These are phyloP conservation scores for Aspidapion aeneum DNA, from an alignment of 2,888 invertebrate genomes.

Conservation along the genomic window DNA sequence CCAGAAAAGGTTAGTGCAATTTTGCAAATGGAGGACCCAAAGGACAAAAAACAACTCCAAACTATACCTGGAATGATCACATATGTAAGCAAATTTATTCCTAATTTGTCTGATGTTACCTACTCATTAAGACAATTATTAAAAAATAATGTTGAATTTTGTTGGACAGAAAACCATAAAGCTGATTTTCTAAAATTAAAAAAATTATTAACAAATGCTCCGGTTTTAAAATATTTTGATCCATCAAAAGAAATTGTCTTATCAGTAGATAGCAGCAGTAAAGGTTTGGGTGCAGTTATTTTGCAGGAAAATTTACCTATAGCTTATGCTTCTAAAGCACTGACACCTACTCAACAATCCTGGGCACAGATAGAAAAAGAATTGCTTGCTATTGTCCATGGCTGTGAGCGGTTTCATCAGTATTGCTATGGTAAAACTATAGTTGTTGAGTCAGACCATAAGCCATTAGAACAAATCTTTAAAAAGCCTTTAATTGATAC, in stretches of 20 bases:
- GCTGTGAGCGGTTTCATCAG: conserved; percentile 11
- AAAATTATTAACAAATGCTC: neutral
- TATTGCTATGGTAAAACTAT: conserved; percentile 23
- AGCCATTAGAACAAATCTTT: neutral
- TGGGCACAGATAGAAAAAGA: conserved; percentile 34
- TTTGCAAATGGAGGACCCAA: conserved; percentile 25
- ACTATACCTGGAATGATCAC: conserved; percentile 34
- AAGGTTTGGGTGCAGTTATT: conserved; percentile 25
- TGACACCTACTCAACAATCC: conserved; percentile 24
- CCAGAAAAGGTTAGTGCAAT: conserved; percentile 26
- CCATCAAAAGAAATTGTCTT: conserved; percentile 7
- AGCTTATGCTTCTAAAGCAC: conserved; percentile 32
- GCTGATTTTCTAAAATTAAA: conserved; percentile 7
- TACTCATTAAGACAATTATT: conserved; percentile 18
- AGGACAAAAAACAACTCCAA: conserved; percentile 29
- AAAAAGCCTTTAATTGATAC: neutral
- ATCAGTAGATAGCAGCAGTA: conserved; percentile 26
- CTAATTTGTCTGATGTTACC: conserved; percentile 23
- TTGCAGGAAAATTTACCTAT: conserved; percentile 30
- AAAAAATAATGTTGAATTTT: conserved; percentile 13
- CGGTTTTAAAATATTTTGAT: conserved; percentile 15
- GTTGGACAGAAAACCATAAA: conserved; percentile 7
- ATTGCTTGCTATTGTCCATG: conserved; percentile 25
- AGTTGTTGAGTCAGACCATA: conserved; percentile 22
- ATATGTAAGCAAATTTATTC: conserved; percentile 28